Evolutionary conservation across 2,888 invertebrate genomes (phyloP).

Genomic region (Andricus curvator): DNA sequence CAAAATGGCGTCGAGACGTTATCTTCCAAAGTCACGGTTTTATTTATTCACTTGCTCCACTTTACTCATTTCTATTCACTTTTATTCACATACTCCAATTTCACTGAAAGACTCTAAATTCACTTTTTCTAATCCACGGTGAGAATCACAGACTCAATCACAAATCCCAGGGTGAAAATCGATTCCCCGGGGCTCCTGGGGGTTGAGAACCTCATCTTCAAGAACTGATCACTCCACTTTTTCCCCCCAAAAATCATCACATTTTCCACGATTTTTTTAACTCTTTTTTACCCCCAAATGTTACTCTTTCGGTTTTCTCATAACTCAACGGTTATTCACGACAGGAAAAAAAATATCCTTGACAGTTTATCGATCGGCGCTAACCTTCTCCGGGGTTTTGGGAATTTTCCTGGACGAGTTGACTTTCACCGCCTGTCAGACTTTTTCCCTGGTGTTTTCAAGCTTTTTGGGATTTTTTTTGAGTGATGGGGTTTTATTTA

Average conservation of each 20-base stretch:
- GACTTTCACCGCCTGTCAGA: background rate
- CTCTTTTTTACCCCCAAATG: background rate
- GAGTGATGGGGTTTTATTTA: background rate
- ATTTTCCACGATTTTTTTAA: background rate
- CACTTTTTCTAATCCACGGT: background rate
- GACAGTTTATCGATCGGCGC: conserved; percentile 36
- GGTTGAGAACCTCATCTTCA: conserved; percentile 8
- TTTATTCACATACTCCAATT: background rate
- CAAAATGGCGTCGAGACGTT: conserved; percentile 33
- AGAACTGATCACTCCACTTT: background rate
- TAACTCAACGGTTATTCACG: background rate
- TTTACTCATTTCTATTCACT: background rate
- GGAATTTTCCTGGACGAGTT: background rate
- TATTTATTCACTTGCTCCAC: conserved; percentile 10
- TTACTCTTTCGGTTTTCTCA: background rate
- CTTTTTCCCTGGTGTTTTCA: background rate
- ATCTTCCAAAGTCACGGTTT: conserved; percentile 15
- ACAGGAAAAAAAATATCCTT: conserved; percentile 21
- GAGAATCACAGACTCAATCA: background rate
- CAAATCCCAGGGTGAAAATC: conserved; percentile 2
- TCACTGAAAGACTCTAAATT: background rate
- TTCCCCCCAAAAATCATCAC: background rate
- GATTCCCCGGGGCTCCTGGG: background rate
- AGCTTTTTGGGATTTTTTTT: background rate
- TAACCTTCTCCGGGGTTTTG: conserved; percentile 31